Conservation (phyloP, 1,140 invertebrate genomes). For the Mylabris phalerata region DNA sequence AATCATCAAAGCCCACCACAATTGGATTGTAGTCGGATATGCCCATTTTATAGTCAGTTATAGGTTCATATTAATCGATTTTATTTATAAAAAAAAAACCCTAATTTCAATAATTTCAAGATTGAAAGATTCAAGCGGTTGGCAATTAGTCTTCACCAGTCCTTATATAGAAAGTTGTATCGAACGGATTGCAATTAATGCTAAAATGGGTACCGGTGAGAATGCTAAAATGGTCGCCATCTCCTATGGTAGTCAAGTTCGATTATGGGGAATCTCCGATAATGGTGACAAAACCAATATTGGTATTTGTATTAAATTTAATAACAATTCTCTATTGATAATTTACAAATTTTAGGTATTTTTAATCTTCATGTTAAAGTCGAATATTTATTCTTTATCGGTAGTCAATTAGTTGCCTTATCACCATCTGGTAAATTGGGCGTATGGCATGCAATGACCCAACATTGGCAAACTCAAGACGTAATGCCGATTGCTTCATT, state of each 20-base stretch:
- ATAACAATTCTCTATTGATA: background rate
- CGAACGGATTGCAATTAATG: slow-evolving; percentile 89
- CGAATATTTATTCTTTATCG: slow-evolving; percentile 95
- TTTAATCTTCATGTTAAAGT: slow-evolving; percentile 90
- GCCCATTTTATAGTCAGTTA: slow-evolving; percentile 94
- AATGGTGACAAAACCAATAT: slow-evolving; percentile 70
- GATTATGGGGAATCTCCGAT: slow-evolving; percentile 84
- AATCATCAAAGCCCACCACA: slow-evolving; percentile 95
- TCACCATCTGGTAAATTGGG: slow-evolving; percentile 94
- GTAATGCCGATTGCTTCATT: slow-evolving; percentile 91
- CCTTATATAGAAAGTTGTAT: slow-evolving; percentile 84
- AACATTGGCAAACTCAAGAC: slow-evolving; percentile 97
- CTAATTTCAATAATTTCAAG: too few species aligned
- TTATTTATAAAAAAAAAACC: slow-evolving; percentile 45
- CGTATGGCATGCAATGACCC: slow-evolving; percentile 97
- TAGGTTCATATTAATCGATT: slow-evolving; percentile 49
- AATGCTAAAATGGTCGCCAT: slow-evolving; percentile 83
- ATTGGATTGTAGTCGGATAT: slow-evolving; percentile 95
- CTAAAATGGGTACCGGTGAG: slow-evolving; percentile 68
- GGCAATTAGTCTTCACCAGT: slow-evolving; percentile 92
- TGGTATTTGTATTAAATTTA: slow-evolving; percentile 45
- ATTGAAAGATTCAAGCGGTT: slow-evolving; percentile 90
- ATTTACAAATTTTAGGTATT: slow-evolving; percentile 49
- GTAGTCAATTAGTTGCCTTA: slow-evolving; percentile 90
- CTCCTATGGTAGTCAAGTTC: slow-evolving; percentile 75